Evolutionary conservation across 2,888 invertebrate species (phyloP).

Genomic region (Sphecodes monilicornis): DNA sequence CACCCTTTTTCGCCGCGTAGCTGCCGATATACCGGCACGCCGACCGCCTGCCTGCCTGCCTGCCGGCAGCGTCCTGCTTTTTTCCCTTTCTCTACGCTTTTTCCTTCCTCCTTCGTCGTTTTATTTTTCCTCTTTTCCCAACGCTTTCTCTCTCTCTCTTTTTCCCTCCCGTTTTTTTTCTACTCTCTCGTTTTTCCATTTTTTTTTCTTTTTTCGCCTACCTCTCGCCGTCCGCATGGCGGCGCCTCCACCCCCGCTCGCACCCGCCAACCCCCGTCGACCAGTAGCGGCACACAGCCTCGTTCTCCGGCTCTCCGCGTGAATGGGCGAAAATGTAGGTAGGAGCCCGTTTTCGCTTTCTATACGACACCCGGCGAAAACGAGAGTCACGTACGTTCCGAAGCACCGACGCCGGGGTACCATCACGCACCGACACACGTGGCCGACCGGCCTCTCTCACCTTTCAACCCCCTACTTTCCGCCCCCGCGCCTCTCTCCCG

Average conservation of each 20-base stretch:
- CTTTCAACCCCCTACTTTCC: conserved; percentile 45
- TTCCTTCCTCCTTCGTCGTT: conserved; percentile 38
- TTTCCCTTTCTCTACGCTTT: conserved; percentile 52
- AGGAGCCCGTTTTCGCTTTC: conserved; percentile 83
- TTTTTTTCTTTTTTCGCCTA: conserved; percentile 65
- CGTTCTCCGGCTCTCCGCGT: conserved; percentile 77
- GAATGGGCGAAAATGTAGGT: conserved; percentile 84
- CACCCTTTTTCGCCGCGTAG: conserved; percentile 61
- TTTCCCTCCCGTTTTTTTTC: conserved; percentile 31
- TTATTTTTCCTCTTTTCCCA: conserved; percentile 17
- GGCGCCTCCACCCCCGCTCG: conserved; percentile 43
- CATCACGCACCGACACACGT: conserved; percentile 75
- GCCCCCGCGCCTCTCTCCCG: not conserved
- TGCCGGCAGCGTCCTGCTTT: conserved; percentile 66
- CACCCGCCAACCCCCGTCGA: conserved; percentile 12
- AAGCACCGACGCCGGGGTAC: conserved; percentile 73
- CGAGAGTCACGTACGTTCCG: conserved; percentile 83
- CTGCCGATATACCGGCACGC: conserved; percentile 60
- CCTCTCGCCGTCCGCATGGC: conserved; percentile 53
- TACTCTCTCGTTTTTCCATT: conserved; percentile 18
- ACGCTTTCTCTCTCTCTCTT: conserved; percentile 35
- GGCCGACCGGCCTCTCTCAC: conserved; percentile 67
- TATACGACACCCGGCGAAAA: conserved; percentile 83
- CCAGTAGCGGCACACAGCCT: conserved; percentile 61
- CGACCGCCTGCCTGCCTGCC: conserved; percentile 44